Base-by-base conservation (phyloP, 2,113 vertebrate genomes). In the Chaetura pelagica region DNA sequence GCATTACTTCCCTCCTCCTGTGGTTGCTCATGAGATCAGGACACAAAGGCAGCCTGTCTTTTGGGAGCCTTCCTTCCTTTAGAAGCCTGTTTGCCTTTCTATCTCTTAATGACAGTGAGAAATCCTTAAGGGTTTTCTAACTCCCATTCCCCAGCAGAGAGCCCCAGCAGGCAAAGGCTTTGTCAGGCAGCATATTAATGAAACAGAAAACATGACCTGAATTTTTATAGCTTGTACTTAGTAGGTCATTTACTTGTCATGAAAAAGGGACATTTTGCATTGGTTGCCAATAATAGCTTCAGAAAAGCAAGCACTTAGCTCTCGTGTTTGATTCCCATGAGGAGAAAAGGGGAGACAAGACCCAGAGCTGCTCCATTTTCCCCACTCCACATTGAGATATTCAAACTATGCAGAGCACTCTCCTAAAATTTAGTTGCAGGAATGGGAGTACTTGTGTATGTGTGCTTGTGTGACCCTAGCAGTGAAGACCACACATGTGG, bases 171-270 rank as follows among this genome's bases (percentile, higher is more conserved):
- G 93, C 82, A 90, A 86, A 90, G 76, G 51, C 87, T 93, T 95
- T 94, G 90, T 96, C 92, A 96, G 72, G 83, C 93, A 95, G 96
- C 90, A 88, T 95, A 90, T 96, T 97, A 94, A 96, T 95, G 94
- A 94, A 96, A 91, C 85, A 94, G 95, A 96, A 96, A 92, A 92
- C 92, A 96, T 89, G 95, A 96, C 94, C 83, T 94, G 95, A 96
- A 96, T 96, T 96, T 96, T 97, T 96, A 94, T 81, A 83, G 88
- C 93, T 90, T 96, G 93, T 96, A 93, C 88, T 97, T 95, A 94
- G 90, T 68, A 86, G 94, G 87, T 96, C 94, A 90, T 95, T 94
- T 90, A 57, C 93, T 96, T 95, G 95, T 92, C 92, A 78, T 78
- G 94, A 94, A 96, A 48, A 96, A 90, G 90, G 93, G 85, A 90